These are phyloP conservation scores for Paedocypris micromegethes DNA, from an alignment of 2,797 vertebrate species.

Conservation along the genomic window DNA sequence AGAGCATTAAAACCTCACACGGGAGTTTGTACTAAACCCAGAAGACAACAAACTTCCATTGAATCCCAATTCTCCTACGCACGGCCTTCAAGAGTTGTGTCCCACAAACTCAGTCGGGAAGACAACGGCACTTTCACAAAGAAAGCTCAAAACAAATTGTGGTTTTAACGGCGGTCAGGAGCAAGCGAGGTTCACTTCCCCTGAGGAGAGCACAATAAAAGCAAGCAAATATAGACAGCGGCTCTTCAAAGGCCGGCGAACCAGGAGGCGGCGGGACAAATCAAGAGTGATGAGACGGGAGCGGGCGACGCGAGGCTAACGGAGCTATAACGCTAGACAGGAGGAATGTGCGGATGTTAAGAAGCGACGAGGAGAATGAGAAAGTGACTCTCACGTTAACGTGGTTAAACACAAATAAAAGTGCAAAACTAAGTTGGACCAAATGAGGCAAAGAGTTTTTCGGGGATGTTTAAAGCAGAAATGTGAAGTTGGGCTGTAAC, in stretches of 20 bases:
- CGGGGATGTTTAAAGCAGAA: too few species aligned
- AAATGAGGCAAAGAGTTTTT: too few species aligned
- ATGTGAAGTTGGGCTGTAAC: too few species aligned
- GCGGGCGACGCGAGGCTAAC: constrained; percentile 7
- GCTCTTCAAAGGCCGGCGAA: constrained; percentile 21
- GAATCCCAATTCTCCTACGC: too few species aligned
- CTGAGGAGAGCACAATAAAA: constrained; percentile 24
- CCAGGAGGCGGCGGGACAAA: background rate
- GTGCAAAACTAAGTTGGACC: too few species aligned
- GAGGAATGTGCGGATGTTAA: background rate
- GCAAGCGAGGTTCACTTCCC: constrained; percentile 18
- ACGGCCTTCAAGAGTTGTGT: background rate
- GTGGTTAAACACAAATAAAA: too few species aligned
- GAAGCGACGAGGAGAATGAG: background rate
- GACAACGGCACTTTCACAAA: background rate
- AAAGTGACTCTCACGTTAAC: background rate
- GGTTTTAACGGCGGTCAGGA: constrained; percentile 12
- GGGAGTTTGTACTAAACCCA: too few species aligned
- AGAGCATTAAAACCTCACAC: too few species aligned
- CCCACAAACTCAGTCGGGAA: too few species aligned
- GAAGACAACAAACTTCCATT: too few species aligned
- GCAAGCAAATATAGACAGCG: constrained; percentile 18
- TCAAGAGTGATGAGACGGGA: constrained; percentile 3
- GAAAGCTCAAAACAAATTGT: background rate
- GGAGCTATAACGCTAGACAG: constrained; percentile 6